Evolutionary conservation across 2,797 vertebrate species (phyloP), one percentile per base, ranked within the genome.

Genomic region (Rhyacichthys aspro): DNA sequence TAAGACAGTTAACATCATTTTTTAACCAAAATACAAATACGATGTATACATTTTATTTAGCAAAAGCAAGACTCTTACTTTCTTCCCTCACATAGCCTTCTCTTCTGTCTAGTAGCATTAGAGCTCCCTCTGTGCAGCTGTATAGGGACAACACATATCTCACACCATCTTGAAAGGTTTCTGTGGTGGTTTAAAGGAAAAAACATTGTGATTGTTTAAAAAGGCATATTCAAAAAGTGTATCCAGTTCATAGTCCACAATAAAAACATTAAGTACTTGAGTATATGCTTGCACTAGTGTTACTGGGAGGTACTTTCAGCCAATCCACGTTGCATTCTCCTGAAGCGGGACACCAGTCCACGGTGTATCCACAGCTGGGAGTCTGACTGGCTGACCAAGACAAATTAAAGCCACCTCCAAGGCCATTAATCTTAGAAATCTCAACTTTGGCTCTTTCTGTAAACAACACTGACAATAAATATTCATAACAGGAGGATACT

Each of bases 331-430:
- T 0, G 28, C 55, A 63, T 0, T 5, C 0, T 2, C 7, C 15
- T 2, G 32, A 19, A 0, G 56, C 8, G 0, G 82, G 78, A 76
- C 69, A 63, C 92, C 92, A 93, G 66, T 91, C 92, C 64, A 93
- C 70, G 6, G 89, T 72, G 60, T 93, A 93, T 8, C 92, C 92
- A 74, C 91, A 91, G 55, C 17, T 79, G 8, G 86, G 74, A 3
- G 0, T 1, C 7, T 59, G 47, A 45, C 53, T 71, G n/a, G 43
- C 12, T 11, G 72, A 37, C 91, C 91, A 92, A 34, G 59, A 78
- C 19, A 93, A 54, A 11, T 19, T n/a, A 14, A 93, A 86, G 11
- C 66, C 19, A 2, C 79, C 57, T 0, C 55, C 19, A 1, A 0
- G 52, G 48, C 86, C 79, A 17, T 0, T 16, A 28, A 89, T 72